phyloP scores from a whole-genome alignment of 2,797 vertebrate species.

The Natrix natrix region DNA sequence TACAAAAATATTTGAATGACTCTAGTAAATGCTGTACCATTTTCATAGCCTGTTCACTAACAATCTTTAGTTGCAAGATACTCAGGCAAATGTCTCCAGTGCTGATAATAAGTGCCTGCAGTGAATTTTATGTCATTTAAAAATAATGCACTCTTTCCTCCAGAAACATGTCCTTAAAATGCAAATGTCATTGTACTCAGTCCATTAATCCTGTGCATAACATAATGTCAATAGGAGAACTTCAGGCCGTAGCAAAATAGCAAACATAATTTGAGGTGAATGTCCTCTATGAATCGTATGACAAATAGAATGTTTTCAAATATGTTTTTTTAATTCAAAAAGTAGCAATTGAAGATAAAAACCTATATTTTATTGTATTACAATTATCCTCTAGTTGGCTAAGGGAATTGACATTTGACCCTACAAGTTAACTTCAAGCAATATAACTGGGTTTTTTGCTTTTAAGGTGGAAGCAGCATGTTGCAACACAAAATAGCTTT shows the following conservation, averaged over 20 bases:
- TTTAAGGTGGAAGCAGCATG: background rate
- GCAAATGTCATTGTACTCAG: background rate
- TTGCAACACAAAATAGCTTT: background rate
- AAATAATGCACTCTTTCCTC: background rate
- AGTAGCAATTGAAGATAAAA: background rate
- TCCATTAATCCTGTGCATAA: background rate
- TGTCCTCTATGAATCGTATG: background rate
- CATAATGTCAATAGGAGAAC: background rate
- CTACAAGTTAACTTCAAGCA: background rate
- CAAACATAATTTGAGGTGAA: background rate
- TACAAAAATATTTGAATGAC: background rate
- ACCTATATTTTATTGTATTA: background rate
- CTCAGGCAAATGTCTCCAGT: background rate
- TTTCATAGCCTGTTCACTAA: background rate
- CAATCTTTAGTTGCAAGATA: background rate
- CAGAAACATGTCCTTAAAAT: too few species aligned
- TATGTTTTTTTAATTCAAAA: background rate
- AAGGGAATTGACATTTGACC: background rate
- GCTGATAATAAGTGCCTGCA: background rate
- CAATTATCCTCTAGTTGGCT: background rate
- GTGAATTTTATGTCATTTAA: too few species aligned
- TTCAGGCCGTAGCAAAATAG: background rate
- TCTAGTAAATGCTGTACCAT: background rate
- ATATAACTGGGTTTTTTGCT: background rate
- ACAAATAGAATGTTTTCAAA: background rate